A percentile compares a stretch with the other conserved stretches of the same genome.
Conservation (phyloP, 2,888 invertebrate genomes). For the Lasius platythorax region DNA sequence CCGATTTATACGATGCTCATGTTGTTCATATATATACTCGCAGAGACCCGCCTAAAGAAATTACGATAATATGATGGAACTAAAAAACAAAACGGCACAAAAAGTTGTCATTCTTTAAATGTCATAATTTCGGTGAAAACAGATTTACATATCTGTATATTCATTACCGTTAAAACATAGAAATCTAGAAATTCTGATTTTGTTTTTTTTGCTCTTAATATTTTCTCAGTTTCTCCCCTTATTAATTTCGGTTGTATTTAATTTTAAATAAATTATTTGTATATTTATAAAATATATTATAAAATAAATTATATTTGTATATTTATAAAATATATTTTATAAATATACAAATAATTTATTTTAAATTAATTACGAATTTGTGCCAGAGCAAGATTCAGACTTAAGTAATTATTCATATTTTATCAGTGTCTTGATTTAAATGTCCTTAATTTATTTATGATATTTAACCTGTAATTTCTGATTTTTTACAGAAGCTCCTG, state of each 20-base stretch:
- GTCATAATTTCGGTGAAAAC: not conserved
- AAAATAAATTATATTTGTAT: not conserved
- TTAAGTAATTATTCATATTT: not conserved
- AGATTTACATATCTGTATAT: slow-evolving; percentile 6
- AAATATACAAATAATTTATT: too few relatives aligned
- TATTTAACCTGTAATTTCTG: not conserved
- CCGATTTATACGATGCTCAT: slow-evolving; percentile 65
- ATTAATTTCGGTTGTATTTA: not conserved
- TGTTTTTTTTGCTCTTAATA: not conserved
- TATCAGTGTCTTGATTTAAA: not conserved
- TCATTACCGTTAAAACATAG: not conserved
- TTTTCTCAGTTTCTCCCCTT: not conserved
- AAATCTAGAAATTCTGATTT: not conserved
- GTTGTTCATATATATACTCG: slow-evolving; percentile 1
- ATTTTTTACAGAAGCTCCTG: slow-evolving; percentile 87
- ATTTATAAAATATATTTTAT: too few relatives aligned
- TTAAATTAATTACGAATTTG: too few relatives aligned
- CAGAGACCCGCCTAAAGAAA: slow-evolving; percentile 5
- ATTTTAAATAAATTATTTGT: not conserved
- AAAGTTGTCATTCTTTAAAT: slow-evolving; percentile 17
- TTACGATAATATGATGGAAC: slow-evolving; percentile 18
- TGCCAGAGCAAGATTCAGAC: not conserved
- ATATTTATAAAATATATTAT: not conserved
- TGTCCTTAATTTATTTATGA: not conserved
- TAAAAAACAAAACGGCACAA: slow-evolving; percentile 7